Percentiles rank a stretch among this genome's conserved stretches.
Conservation (phyloP, 2,888 invertebrate species). For the Watsonalla cultraria region DNA sequence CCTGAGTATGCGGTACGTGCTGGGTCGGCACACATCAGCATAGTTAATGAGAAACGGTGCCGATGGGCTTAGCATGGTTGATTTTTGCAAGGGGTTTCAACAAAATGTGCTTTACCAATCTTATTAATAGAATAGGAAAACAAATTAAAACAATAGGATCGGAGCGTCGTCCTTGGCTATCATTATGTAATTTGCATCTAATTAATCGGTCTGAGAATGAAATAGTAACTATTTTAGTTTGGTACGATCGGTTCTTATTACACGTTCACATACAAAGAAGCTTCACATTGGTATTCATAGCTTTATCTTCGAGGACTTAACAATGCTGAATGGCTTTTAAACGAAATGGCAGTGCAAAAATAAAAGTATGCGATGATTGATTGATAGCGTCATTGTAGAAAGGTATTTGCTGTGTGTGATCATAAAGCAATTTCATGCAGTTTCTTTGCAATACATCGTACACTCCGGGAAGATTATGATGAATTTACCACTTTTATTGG, state of each 20-base stretch:
- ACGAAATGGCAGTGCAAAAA: neutral
- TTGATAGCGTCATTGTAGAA: neutral
- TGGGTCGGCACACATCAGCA: constrained; percentile 27
- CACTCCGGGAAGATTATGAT: neutral
- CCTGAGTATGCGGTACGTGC: constrained; percentile 29
- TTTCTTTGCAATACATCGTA: neutral
- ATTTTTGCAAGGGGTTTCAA: constrained; percentile 15
- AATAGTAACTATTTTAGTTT: no score
- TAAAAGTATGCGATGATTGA: neutral
- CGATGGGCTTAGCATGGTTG: constrained; percentile 31
- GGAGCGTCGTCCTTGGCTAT: no score
- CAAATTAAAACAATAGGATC: neutral
- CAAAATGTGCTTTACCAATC: no score
- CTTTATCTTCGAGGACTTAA: neutral
- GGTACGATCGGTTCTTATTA: no score
- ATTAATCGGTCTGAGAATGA: no score
- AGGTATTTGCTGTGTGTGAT: neutral
- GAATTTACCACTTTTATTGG: neutral
- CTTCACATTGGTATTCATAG: neutral
- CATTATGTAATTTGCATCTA: no score
- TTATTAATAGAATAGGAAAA: neutral
- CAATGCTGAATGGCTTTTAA: neutral
- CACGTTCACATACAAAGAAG: neutral
- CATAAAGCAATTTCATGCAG: neutral
- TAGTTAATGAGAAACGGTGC: constrained; percentile 33